phyloP scores from a whole-genome alignment of 2,888 invertebrate genomes.

The Lycophotia porphyrea region DNA sequence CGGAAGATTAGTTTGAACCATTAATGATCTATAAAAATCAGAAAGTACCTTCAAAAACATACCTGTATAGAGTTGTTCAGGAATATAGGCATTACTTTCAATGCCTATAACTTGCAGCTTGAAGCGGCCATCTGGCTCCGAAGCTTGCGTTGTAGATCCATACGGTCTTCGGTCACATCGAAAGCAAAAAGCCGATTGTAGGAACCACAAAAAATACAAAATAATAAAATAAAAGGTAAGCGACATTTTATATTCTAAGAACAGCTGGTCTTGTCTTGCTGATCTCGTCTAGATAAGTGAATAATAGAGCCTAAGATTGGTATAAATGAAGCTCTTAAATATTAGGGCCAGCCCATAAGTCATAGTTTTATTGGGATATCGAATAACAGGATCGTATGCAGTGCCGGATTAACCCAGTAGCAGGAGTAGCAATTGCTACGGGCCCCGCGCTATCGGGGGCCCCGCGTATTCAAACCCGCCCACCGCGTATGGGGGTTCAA shows the following conservation, averaged over 20 bases:
- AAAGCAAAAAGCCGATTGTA: slow-evolving; percentile 65
- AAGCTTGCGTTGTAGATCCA: slow-evolving; percentile 78
- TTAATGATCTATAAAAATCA: neutral
- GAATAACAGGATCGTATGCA: slow-evolving; percentile 55
- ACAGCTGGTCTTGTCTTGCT: slow-evolving; percentile 8
- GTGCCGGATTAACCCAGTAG: too few relatives aligned
- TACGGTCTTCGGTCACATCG: slow-evolving; percentile 85
- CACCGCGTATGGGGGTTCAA: too few relatives aligned
- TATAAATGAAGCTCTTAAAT: slow-evolving; percentile 36
- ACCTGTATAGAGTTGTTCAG: slow-evolving; percentile 85
- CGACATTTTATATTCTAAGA: slow-evolving; percentile 26
- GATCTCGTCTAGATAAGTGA: slow-evolving; percentile 11
- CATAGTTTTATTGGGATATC: slow-evolving; percentile 40
- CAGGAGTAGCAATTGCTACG: too few relatives aligned
- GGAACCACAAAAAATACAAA: slow-evolving; percentile 12
- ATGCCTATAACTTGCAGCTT: slow-evolving; percentile 75
- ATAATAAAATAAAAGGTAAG: slow-evolving; percentile 11
- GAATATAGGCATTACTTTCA: slow-evolving; percentile 80
- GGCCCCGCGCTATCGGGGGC: too few relatives aligned
- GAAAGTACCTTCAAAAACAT: slow-evolving; percentile 21
- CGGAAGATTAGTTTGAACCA: neutral
- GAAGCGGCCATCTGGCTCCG: slow-evolving; percentile 83
- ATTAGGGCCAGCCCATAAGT: slow-evolving; percentile 15
- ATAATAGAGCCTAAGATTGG: neutral
- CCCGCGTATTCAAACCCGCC: too few relatives aligned